phyloP scores from a whole-genome alignment of 2,888 invertebrate genomes.

The Hetaerina titia region DNA sequence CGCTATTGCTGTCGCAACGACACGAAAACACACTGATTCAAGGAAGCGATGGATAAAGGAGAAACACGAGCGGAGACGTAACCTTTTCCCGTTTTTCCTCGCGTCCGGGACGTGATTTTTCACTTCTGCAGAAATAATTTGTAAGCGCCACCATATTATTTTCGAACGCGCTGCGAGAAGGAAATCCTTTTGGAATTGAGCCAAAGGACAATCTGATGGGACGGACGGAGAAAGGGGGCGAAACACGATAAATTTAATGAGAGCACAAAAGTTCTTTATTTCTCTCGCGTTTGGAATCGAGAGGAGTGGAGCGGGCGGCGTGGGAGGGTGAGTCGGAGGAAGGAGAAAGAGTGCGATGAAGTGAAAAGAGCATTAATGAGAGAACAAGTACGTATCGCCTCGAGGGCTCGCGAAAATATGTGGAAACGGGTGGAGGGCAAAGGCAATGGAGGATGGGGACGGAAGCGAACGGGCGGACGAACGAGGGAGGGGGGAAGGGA shows the following conservation, averaged over 20 bases:
- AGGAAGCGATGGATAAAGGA: slow-evolving; percentile 1
- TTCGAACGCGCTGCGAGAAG: slow-evolving; percentile 1
- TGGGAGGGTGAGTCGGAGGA: neutral
- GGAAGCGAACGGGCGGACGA: slow-evolving; percentile 44
- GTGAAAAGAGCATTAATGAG: slow-evolving; percentile 34
- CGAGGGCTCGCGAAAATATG: slow-evolving; percentile 29
- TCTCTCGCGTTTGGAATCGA: slow-evolving; percentile 43
- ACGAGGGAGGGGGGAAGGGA: neutral
- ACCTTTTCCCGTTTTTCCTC: slow-evolving; percentile 2
- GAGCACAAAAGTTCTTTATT: slow-evolving; percentile 55
- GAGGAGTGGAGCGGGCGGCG: neutral
- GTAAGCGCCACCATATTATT: slow-evolving; percentile 41
- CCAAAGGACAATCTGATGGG: slow-evolving; percentile 66
- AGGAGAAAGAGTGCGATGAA: slow-evolving; percentile 30
- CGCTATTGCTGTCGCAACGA: neutral
- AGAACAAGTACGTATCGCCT: slow-evolving; percentile 61
- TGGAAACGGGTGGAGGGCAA: neutral
- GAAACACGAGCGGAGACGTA: neutral
- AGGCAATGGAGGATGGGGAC: slow-evolving; percentile 37
- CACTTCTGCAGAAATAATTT: slow-evolving; percentile 33
- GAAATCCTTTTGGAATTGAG: slow-evolving; percentile 64
- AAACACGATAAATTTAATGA: slow-evolving; percentile 66
- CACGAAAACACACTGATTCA: neutral
- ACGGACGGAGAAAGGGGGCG: neutral
- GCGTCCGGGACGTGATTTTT: slow-evolving; percentile 39